phyloP scores from a whole-genome alignment of 2,888 invertebrate genomes.

The Melangyna quadrimaculata region DNA sequence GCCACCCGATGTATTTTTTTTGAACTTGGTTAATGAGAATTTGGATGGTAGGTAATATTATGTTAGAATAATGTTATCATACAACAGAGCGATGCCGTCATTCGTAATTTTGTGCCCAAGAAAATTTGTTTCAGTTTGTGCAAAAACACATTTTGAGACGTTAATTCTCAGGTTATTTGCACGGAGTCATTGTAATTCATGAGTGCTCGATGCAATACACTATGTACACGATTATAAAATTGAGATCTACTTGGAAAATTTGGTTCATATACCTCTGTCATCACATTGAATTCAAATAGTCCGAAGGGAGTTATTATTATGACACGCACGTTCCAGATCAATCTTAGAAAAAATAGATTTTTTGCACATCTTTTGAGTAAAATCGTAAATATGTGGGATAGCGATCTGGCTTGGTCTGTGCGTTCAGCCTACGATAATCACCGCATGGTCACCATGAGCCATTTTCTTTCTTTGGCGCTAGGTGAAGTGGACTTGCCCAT shows the following conservation, averaged over 20 bases:
- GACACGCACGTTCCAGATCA: conserved; percentile 51
- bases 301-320: conserved; percentile 77
- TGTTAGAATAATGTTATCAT: too few species aligned
- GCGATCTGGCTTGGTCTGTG: too few species aligned
- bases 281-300: conserved; percentile 75
- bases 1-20: too few species aligned
- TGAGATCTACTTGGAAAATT: conserved; percentile 73
- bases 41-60: too few species aligned
- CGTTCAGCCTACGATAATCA: too few species aligned
- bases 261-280: conserved; percentile 73
- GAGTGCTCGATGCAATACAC: conserved; percentile 40
- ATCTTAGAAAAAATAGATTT: conserved; percentile 69
- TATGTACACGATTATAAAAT: conserved; percentile 70
- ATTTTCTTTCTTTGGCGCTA: too few species aligned
- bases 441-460: too few species aligned
- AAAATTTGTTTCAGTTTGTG: neutral
- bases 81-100: too few species aligned
- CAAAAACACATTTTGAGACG: conserved; percentile 12
- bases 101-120: neutral
- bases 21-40: too few species aligned
- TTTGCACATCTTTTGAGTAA: neutral
- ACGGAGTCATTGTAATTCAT: conserved; percentile 72
- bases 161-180: conserved; percentile 73
- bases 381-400: conserved; percentile 35
- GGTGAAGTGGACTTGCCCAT: too few species aligned